Percentiles rank a stretch among this genome's conserved stretches.
Conservation (phyloP, 2,888 invertebrate species). For the Dryocosmus kuriphilus region DNA sequence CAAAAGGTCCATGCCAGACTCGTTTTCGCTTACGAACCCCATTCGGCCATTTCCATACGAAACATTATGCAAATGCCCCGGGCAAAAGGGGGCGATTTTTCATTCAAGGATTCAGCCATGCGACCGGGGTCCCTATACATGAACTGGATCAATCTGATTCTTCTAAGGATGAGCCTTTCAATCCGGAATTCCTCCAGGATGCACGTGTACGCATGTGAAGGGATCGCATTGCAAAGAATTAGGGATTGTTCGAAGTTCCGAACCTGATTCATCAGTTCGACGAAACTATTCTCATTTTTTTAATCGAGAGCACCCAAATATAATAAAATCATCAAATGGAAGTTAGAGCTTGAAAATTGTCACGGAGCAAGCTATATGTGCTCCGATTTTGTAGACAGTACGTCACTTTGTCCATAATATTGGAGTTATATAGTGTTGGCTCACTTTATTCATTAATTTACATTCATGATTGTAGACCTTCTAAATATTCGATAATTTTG, state of each 20-base stretch:
- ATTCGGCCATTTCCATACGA: slow-evolving; percentile 61
- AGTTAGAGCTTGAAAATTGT: neutral
- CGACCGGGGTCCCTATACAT: slow-evolving; percentile 5
- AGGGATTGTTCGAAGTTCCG: slow-evolving; percentile 28
- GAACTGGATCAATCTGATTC: slow-evolving; percentile 45
- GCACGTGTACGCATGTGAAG: slow-evolving; percentile 44
- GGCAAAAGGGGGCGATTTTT: slow-evolving; percentile 37
- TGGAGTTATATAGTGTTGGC: too few species aligned
- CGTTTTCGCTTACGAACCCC: slow-evolving; percentile 55
- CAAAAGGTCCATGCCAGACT: slow-evolving; percentile 46
- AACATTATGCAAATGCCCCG: slow-evolving; percentile 62
- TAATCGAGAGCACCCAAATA: neutral
- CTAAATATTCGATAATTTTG: too few species aligned
- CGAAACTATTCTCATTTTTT: neutral
- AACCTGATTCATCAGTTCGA: slow-evolving; percentile 27
- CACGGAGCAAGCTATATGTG: too few species aligned
- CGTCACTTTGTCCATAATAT: too few species aligned
- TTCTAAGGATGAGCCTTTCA: slow-evolving; percentile 45
- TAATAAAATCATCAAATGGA: neutral
- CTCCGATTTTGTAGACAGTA: too few species aligned
- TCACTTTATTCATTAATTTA: too few species aligned
- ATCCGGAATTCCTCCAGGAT: slow-evolving; percentile 43
- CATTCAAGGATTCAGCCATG: slow-evolving; percentile 59
- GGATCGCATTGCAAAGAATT: slow-evolving; percentile 23
- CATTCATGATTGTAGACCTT: too few species aligned